Base-by-base conservation (phyloP, 1,140 invertebrate species). In the Cotesia chilonis region DNA sequence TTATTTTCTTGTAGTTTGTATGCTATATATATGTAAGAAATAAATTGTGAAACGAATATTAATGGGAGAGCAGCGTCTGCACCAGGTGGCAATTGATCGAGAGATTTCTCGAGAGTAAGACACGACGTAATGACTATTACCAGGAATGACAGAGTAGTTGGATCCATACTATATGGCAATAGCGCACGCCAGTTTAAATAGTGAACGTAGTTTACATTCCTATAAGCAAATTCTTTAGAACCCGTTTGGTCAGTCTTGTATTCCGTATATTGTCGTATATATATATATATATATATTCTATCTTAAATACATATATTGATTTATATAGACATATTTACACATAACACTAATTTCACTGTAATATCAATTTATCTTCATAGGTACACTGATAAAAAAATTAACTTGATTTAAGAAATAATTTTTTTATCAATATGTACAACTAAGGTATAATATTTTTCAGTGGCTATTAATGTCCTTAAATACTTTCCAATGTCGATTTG, bases 201-300 rank as follows among this genome's bases (percentile, higher is more conserved):
- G 78, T 76, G 78, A 82, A 77, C 81, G 80, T 81, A 76, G 79
- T 73, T 79, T 75, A 75, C 80, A 84, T 84, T 82, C 83, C 78
- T 78, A 72, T 80, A 78, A 81, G 78, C 77, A 82, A 82, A 84
- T 84, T 82, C 83, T 82, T 83, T 76, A 82, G 82, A 84, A 84
- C 83, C 80, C 79, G 83, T 83, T 82, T 80, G 81, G 77, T 79
- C 78, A 75, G 80, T 72, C 67, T 41, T 61, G 68, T 70, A 66
- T 60, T 64, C 41, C 61, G 51, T 60, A 61, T 47, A 47, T 28
- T 28, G 28, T 7, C 41, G 41, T 47, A 60, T 66, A 59, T 60
- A 68, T 14, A 14, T 38, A 70, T 47, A 28, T 57, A 28, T 1
- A 28, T 28, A 28, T 28, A 28, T 28, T 28, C 28, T 28, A 28